Percentiles rank a stretch among this genome's conserved stretches.
Conservation (phyloP, 1,140 invertebrate species). For the Chlorops oryzae region DNA sequence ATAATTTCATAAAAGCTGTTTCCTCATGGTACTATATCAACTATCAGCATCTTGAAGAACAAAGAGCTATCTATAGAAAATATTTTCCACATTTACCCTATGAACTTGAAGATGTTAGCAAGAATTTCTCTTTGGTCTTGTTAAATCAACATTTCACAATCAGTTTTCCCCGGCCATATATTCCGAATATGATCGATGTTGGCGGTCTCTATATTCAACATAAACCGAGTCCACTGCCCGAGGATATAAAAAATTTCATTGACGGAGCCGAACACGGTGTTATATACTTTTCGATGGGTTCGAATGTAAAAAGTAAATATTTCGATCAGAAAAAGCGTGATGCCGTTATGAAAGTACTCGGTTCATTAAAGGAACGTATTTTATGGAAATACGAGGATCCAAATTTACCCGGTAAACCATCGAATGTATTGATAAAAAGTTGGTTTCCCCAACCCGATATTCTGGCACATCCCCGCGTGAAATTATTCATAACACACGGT, state of each 20-base stretch:
- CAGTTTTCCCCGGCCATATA: slow-evolving; percentile 49
- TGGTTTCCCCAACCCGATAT: slow-evolving; percentile 70
- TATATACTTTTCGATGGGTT: slow-evolving; percentile 59
- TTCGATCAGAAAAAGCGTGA: slow-evolving; percentile 50
- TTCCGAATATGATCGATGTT: slow-evolving; percentile 55
- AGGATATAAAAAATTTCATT: slow-evolving; percentile 51
- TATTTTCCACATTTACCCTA: slow-evolving; percentile 48
- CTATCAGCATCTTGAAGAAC: slow-evolving; percentile 25
- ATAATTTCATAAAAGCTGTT: slow-evolving; percentile 32
- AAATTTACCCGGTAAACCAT: slow-evolving; percentile 50
- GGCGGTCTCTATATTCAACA: slow-evolving; percentile 54
- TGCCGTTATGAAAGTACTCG: slow-evolving; percentile 53
- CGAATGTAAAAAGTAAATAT: slow-evolving; percentile 54
- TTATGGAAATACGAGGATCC: slow-evolving; percentile 66
- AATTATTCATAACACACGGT: slow-evolving; percentile 65
- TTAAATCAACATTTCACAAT: slow-evolving; percentile 54
- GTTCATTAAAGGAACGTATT: slow-evolving; percentile 54
- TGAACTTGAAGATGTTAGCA: slow-evolving; percentile 27
- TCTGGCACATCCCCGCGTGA: slow-evolving; percentile 62
- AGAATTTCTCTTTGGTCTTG: slow-evolving; percentile 50
- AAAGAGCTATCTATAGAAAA: slow-evolving; percentile 29
- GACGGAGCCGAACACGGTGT: slow-evolving; percentile 53
- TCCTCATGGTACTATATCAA: slow-evolving; percentile 12
- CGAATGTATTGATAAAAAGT: slow-evolving; percentile 57
- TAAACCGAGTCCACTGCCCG: slow-evolving; percentile 41